Percentiles rank a stretch among this genome's conserved stretches.
Conservation (phyloP, 1,140 invertebrate genomes). For the Helicoverpa armigera region DNA sequence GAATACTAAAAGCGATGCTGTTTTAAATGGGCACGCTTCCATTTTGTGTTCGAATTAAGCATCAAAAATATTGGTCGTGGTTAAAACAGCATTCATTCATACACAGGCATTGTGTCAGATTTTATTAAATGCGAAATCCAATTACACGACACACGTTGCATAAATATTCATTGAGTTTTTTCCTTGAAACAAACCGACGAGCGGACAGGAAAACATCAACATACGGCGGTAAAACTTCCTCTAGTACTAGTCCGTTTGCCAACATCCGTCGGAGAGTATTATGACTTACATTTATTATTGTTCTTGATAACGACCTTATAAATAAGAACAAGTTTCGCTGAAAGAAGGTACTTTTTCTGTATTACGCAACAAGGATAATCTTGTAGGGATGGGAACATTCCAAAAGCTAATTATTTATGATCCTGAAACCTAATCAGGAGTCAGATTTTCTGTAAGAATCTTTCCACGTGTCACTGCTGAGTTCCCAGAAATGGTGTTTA, state of each 20-base stretch:
- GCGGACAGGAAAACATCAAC: constrained; percentile 57
- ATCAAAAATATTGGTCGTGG: constrained; percentile 7
- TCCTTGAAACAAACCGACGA: constrained; percentile 44
- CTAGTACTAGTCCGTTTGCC: constrained; percentile 40
- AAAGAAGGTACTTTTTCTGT: no score
- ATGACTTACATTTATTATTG: constrained; percentile 29
- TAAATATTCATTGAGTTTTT: constrained; percentile 47
- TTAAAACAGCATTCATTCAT: constrained; percentile 29
- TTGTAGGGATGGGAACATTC: not conserved
- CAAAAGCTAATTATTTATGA: not conserved
- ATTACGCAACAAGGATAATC: not conserved
- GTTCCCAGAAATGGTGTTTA: not conserved
- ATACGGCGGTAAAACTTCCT: constrained; percentile 51
- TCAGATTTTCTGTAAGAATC: not conserved
- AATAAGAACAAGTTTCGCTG: not conserved
- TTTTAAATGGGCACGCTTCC: constrained; percentile 2
- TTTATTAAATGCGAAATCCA: constrained; percentile 35
- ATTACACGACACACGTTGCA: constrained; percentile 24
- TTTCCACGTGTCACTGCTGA: constrained; percentile 1
- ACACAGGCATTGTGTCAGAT: constrained; percentile 4
- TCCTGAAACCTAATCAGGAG: not conserved
- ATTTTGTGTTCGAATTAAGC: not conserved
- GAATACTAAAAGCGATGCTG: constrained; percentile 15
- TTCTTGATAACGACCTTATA: constrained; percentile 16
- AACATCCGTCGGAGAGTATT: constrained; percentile 49